Conservation (phyloP, 2,888 invertebrate species). For the Bugula neritina region DNA sequence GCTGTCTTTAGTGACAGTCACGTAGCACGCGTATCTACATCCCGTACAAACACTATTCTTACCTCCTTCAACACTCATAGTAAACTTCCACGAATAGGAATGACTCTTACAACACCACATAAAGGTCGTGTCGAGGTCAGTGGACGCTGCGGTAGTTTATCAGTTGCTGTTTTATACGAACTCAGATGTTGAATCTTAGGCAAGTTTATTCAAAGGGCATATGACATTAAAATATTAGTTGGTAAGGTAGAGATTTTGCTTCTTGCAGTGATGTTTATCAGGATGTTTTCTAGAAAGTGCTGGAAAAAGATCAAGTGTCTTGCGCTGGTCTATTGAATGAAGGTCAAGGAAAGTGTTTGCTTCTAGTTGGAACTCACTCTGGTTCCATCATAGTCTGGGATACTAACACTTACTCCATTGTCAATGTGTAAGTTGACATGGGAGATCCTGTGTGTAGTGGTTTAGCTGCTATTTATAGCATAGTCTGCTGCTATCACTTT, state of each 20-base stretch:
- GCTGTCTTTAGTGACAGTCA: constrained; percentile 42
- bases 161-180: too few relatives aligned
- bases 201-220: too few relatives aligned
- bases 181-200: too few relatives aligned
- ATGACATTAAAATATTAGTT: too few relatives aligned
- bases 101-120: constrained; percentile 28
- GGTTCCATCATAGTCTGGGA: constrained; percentile 12
- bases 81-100: constrained; percentile 30
- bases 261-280: too few relatives aligned
- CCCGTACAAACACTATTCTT: constrained; percentile 29
- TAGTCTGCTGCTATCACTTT: too few relatives aligned
- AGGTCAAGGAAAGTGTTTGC: not conserved
- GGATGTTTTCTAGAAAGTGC: constrained; percentile 17
- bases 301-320: not conserved
- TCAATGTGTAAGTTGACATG: not conserved
- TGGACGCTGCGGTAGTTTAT: too few relatives aligned
- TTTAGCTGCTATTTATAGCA: too few relatives aligned
- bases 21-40: constrained; percentile 35
- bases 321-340: not conserved
- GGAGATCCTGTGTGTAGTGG: too few relatives aligned
- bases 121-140: constrained; percentile 30
- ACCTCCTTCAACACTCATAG: constrained; percentile 25
- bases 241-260: too few relatives aligned
- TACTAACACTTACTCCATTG: not conserved
- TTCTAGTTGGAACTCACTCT: constrained; percentile 18